Evolutionary conservation across 2,888 invertebrate genomes (phyloP).

Genomic region (Portevinia maculata): DNA sequence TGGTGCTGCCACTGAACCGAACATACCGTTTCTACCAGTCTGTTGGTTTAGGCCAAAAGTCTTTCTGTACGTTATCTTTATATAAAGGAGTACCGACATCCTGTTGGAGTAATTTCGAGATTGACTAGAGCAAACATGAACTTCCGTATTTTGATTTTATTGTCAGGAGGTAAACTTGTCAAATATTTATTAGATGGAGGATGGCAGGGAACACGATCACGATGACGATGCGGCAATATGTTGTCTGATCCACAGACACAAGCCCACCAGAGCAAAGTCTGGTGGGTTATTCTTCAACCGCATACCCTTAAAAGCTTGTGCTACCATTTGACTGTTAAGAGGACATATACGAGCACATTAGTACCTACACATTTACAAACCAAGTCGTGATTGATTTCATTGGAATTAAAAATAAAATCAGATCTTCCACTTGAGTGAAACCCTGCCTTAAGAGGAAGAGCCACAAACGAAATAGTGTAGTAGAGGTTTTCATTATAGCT

Average conservation of each 20-base stretch:
- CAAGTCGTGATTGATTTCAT: constrained; percentile 60
- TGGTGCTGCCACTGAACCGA: constrained; percentile 62
- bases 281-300: constrained; percentile 50
- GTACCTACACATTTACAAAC: neutral
- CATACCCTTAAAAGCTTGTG: constrained; percentile 50
- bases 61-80: constrained; percentile 8
- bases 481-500: constrained; percentile 2
- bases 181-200: constrained; percentile 66
- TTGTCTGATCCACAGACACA: constrained; percentile 52
- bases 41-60: constrained; percentile 59
- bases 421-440: constrained; percentile 53
- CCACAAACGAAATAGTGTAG: constrained; percentile 5
- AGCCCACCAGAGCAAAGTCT: constrained; percentile 48
- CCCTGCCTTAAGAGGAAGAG: constrained; percentile 33
- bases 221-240: constrained; percentile 31
- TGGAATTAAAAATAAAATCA: constrained; percentile 68
- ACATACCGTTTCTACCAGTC: constrained; percentile 44
- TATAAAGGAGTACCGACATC: constrained; percentile 33
- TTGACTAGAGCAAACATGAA: constrained; percentile 71
- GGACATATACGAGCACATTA: constrained; percentile 4
- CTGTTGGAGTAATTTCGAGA: constrained; percentile 63
- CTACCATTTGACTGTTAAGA: constrained; percentile 41
- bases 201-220: constrained; percentile 23
- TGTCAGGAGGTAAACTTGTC: constrained; percentile 64
- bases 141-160: constrained; percentile 73